phyloP scores from a whole-genome alignment of 2,888 invertebrate genomes.

The Ypsolopha sequella region DNA sequence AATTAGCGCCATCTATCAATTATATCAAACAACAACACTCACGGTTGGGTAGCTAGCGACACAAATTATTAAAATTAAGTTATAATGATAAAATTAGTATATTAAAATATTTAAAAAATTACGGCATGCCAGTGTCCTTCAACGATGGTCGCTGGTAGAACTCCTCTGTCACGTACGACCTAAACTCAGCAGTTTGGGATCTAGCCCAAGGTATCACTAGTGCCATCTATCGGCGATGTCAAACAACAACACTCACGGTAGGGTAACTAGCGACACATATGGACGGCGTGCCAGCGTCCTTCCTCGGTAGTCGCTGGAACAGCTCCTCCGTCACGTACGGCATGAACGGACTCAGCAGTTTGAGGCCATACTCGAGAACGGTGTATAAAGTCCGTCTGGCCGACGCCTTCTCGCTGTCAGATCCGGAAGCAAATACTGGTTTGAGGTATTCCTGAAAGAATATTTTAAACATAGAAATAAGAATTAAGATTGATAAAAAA shows the following conservation, averaged over 20 bases:
- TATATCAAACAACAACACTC: slow-evolving; percentile 14
- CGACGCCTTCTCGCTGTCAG: slow-evolving; percentile 63
- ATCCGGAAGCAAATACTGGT: slow-evolving; percentile 80
- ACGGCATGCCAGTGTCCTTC: slow-evolving; percentile 72
- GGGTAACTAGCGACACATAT: slow-evolving; percentile 94
- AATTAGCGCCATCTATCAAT: no score
- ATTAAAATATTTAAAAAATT: no score
- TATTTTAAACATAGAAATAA: slow-evolving; percentile 1
- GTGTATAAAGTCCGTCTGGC: slow-evolving; percentile 85
- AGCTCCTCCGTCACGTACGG: slow-evolving; percentile 97
- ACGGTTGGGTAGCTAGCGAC: slow-evolving; percentile 87
- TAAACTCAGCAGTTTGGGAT: slow-evolving; percentile 91
- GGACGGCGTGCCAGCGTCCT: slow-evolving; percentile 74
- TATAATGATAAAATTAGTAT: no score
- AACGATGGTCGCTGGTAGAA: slow-evolving; percentile 91
- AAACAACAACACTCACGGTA: slow-evolving; percentile 28
- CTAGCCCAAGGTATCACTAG: slow-evolving; percentile 82
- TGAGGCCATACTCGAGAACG: slow-evolving; percentile 86
- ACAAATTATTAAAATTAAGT: no score
- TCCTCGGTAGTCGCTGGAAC: slow-evolving; percentile 87
- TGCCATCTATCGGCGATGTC: no score
- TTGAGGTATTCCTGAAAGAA: slow-evolving; percentile 84
- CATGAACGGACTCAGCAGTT: slow-evolving; percentile 96
- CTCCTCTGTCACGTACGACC: slow-evolving; percentile 98
- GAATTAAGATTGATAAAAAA: no score